Percentiles rank a stretch among this genome's conserved stretches.
Evolutionary conservation across 2,797 vertebrate genomes (phyloP).

Genomic region (Perodicticus potto): DNA sequence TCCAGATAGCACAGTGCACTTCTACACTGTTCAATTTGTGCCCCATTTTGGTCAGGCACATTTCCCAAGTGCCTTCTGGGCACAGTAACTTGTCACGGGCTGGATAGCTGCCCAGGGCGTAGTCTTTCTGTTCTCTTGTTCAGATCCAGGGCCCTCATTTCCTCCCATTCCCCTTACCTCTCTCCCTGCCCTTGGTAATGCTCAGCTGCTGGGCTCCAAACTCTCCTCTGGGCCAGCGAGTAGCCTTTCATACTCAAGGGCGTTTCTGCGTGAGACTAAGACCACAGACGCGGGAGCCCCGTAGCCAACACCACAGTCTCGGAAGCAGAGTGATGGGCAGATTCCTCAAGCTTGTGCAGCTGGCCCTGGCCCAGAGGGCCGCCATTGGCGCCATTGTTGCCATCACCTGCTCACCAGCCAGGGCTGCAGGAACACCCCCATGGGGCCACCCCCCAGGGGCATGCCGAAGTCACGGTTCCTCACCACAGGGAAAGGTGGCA

Average conservation of each 20-base stretch:
- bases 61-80: background rate
- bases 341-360: background rate
- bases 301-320: background rate
- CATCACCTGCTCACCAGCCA: background rate
- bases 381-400: background rate
- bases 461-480: background rate
- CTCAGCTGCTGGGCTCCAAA: background rate
- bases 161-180: background rate
- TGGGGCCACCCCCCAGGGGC: background rate
- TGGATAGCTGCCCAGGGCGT: background rate
- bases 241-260: background rate
- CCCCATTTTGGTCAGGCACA: background rate
- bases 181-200: background rate
- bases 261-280: constrained; percentile 28
- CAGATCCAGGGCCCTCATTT: background rate
- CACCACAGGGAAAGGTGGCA: background rate
- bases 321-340: background rate
- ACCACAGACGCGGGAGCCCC: background rate
- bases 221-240: background rate
- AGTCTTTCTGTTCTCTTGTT: background rate
- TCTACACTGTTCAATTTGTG: background rate
- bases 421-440: background rate
- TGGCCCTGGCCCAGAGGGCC: background rate
- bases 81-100: background rate
- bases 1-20: background rate